These are phyloP conservation scores for Mobula birostris DNA, from an alignment of 2,113 vertebrate genomes.

Conservation along the genomic window DNA sequence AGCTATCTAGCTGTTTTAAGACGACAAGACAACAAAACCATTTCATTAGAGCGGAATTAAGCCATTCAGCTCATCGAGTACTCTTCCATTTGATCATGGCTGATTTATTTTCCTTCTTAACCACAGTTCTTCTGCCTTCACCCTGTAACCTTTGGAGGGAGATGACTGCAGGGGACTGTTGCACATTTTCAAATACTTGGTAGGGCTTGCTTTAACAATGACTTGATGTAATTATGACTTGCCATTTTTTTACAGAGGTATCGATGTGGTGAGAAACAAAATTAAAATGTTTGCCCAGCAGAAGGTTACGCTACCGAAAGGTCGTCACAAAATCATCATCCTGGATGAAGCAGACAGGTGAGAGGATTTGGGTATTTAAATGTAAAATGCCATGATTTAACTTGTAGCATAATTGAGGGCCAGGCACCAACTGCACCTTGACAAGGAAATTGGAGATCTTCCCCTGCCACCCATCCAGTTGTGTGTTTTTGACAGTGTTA, in stretches of 20 bases:
- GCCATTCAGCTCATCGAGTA: too few relatives aligned
- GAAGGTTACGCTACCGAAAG: constrained; percentile 89
- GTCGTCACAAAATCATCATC: constrained; percentile 94
- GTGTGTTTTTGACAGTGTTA: background rate
- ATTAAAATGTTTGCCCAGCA: constrained; percentile 99
- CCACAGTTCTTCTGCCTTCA: too few relatives aligned
- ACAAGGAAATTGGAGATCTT: background rate
- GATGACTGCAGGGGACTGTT: too few relatives aligned
- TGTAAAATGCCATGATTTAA: background rate
- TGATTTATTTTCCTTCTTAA: too few relatives aligned
- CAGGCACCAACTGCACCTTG: background rate
- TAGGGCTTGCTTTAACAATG: background rate
- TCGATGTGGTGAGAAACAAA: constrained; percentile 96
- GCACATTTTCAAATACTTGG: background rate
- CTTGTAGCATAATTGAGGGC: background rate
- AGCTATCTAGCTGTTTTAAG: too few relatives aligned
- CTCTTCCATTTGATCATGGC: too few relatives aligned
- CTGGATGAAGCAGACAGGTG: constrained; percentile 97
- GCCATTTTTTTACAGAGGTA: constrained; percentile 63
- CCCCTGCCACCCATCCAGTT: background rate
- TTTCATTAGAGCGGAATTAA: too few relatives aligned
- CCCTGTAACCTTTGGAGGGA: too few relatives aligned
- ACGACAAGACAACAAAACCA: too few relatives aligned
- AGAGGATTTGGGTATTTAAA: background rate
- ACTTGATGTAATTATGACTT: background rate